Evolutionary conservation across 2,888 invertebrate species (phyloP).

Genomic region (Machimus atricapillus): DNA sequence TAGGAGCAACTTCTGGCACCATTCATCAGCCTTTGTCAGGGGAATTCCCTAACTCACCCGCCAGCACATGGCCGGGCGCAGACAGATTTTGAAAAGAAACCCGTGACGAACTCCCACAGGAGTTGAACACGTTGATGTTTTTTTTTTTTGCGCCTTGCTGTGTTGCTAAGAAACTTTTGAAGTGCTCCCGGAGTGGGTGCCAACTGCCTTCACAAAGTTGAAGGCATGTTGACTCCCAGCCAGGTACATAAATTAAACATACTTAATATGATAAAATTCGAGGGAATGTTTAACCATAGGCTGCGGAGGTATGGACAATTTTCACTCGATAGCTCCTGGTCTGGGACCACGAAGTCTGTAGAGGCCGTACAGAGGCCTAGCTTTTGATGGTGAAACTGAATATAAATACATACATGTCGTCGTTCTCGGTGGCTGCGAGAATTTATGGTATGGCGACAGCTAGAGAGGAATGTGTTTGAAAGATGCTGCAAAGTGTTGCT

Average conservation of each 20-base stretch:
- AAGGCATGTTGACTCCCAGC: not conserved
- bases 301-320: not conserved
- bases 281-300: not conserved
- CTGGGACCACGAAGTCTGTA: not conserved
- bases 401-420: not conserved
- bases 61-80: not conserved
- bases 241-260: not conserved
- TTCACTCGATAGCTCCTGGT: not conserved
- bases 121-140: not conserved
- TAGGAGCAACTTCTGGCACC: not conserved
- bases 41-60: not conserved
- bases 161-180: not conserved
- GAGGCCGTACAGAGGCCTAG: not conserved
- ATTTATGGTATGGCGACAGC: not conserved
- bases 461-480: constrained; percentile 14
- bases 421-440: not conserved
- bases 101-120: not conserved
- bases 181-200: not conserved
- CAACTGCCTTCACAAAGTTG: not conserved
- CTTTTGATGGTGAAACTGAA: not conserved
- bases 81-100: not conserved
- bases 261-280: not conserved
- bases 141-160: not conserved
- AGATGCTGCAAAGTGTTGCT: constrained; percentile 24
- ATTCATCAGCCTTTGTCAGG: not conserved